Percentiles rank a stretch among this genome's conserved stretches.
Conservation (phyloP, 2,888 invertebrate species). For the Acleris literana region DNA sequence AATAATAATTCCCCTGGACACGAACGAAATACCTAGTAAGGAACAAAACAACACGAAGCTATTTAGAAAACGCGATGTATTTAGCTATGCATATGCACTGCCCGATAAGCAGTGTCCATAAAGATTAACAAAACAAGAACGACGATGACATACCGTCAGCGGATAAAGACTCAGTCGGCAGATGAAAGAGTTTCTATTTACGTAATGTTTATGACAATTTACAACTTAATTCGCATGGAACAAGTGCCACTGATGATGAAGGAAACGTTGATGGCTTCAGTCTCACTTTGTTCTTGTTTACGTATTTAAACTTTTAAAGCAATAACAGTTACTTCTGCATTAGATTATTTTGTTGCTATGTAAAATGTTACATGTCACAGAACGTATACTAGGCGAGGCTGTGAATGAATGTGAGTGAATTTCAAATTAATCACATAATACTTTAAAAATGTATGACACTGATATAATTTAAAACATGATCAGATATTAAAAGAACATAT, state of each 20-base stretch:
- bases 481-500: too few species aligned
- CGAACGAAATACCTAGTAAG: constrained; percentile 4
- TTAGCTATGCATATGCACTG: constrained; percentile 25
- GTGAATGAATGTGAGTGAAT: too few species aligned
- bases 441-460: too few species aligned
- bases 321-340: too few species aligned
- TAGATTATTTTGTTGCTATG: too few species aligned
- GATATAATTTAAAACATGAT: too few species aligned
- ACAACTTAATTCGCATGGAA: background rate
- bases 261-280: too few species aligned
- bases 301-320: too few species aligned
- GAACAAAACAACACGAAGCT: constrained; percentile 17
- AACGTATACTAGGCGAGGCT: too few species aligned
- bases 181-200: constrained; percentile 4
- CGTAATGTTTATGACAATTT: background rate
- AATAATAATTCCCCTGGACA: too few species aligned
- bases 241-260: background rate
- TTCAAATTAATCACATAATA: too few species aligned
- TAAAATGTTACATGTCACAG: background rate
- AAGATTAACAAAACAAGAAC: constrained; percentile 32
- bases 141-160: constrained; percentile 16
- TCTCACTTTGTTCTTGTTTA: too few species aligned
- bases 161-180: constrained; percentile 16
- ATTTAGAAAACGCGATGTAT: constrained; percentile 19
- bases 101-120: constrained; percentile 32